Evolutionary conservation across 2,797 vertebrate species (phyloP).

Genomic region (Xiphorhynchus erythropygius): DNA sequence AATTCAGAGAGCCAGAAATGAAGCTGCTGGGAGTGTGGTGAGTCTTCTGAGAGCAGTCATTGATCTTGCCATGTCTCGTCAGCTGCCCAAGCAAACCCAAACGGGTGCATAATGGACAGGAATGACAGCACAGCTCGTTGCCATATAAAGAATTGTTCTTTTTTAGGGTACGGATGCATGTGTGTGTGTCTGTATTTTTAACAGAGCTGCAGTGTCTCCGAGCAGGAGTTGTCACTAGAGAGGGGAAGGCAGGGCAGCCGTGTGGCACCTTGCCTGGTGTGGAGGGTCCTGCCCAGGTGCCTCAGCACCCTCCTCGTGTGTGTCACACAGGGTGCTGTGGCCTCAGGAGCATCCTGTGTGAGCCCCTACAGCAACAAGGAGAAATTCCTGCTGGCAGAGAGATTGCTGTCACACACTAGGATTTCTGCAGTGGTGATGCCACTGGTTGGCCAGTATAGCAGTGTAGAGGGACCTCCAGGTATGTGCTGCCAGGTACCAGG

Average conservation of each 20-base stretch:
- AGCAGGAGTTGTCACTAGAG: background rate
- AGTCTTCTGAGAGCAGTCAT: background rate
- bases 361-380: background rate
- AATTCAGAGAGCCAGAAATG: background rate
- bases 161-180: background rate
- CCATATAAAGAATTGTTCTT: background rate
- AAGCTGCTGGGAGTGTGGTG: background rate
- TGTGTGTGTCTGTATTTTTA: slow-evolving; percentile 25
- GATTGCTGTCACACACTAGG: background rate
- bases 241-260: background rate
- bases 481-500: background rate
- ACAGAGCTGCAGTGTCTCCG: background rate
- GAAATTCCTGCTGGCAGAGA: background rate
- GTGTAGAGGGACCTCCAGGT: background rate
- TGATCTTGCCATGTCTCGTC: background rate
- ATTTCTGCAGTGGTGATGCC: background rate
- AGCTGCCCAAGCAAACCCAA: background rate
- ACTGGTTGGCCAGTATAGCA: background rate
- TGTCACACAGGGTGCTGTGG: fast-evolving
- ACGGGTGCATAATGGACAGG: background rate
- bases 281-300: background rate
- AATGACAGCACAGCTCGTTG: background rate
- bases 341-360: background rate
- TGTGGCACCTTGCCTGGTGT: background rate
- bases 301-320: background rate